phyloP scores from a whole-genome alignment of 1,140 invertebrate species.

The Manduca sexta region DNA sequence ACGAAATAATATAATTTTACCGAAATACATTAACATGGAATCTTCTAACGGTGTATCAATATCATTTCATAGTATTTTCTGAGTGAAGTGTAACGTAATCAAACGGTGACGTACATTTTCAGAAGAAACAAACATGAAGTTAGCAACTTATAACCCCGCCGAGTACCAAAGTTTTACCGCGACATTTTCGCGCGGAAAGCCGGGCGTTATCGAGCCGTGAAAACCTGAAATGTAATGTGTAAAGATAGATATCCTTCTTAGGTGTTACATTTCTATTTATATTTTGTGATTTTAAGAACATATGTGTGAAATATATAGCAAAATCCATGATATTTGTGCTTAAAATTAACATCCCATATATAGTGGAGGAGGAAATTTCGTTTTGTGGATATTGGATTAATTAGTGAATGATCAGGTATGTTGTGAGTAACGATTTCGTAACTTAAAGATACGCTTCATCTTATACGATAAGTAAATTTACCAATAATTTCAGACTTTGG shows the following conservation, averaged over 20 bases:
- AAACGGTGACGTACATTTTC: constrained; percentile 47
- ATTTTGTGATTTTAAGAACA: constrained; percentile 23
- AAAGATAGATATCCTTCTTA: constrained; percentile 35
- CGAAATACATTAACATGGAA: too few relatives aligned
- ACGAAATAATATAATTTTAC: too few relatives aligned
- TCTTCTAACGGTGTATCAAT: too few relatives aligned
- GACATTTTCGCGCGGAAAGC: constrained; percentile 74
- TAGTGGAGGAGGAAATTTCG: constrained; percentile 47
- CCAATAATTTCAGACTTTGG: constrained; percentile 26
- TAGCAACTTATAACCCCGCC: constrained; percentile 40
- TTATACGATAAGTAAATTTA: constrained; percentile 10
- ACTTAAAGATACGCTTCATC: constrained; percentile 23
- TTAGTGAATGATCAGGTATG: constrained; percentile 70
- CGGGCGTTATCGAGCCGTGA: constrained; percentile 71
- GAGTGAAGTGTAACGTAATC: constrained; percentile 29
- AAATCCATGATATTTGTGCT: constrained; percentile 35
- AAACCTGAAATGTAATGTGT: constrained; percentile 57
- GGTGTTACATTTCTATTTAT: constrained; percentile 34
- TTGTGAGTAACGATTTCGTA: constrained; percentile 26
- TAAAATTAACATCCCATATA: constrained; percentile 32
- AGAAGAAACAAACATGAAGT: constrained; percentile 72
- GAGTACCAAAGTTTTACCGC: constrained; percentile 63
- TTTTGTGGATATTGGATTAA: constrained; percentile 43
- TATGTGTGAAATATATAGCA: constrained; percentile 29
- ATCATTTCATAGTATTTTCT: constrained; percentile 4